Conservation (phyloP, 2,888 invertebrate species). For the Tetrapedia diversipes region DNA sequence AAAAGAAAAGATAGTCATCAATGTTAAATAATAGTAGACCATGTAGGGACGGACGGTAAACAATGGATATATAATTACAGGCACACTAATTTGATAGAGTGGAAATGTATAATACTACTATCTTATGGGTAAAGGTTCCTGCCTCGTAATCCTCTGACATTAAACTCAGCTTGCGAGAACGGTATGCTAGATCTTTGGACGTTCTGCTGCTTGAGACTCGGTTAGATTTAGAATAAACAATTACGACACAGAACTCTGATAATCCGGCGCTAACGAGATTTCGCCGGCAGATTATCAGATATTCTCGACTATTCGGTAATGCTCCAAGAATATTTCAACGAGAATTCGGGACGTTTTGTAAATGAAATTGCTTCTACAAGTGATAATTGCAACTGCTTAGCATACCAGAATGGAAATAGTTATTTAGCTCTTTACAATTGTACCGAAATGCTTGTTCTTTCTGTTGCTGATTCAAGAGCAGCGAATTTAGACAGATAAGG, state of each 20-base stretch:
- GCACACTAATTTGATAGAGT: neutral
- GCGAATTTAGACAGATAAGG: too few relatives aligned
- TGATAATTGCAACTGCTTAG: constrained; percentile 3
- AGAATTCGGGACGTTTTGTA: constrained; percentile 8
- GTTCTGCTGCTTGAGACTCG: neutral
- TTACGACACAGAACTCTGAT: constrained; percentile 23
- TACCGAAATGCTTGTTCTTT: neutral
- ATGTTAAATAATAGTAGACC: neutral
- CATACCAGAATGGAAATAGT: neutral
- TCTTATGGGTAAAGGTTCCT: neutral
- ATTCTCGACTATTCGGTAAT: constrained; percentile 21
- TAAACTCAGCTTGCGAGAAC: neutral
- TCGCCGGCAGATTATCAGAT: constrained; percentile 28
- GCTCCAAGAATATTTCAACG: constrained; percentile 10
- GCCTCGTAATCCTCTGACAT: constrained; percentile 1
- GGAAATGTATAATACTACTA: constrained; percentile 9
- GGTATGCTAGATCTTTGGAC: constrained; percentile 12
- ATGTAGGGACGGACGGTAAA: neutral
- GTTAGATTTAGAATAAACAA: constrained; percentile 36
- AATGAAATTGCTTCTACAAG: neutral
- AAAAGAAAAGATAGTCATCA: neutral
- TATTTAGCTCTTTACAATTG: neutral
- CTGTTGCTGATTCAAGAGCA: neutral
- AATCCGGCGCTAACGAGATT: constrained; percentile 38
- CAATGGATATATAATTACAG: neutral